Evolutionary conservation across 2,113 vertebrate genomes (phyloP).

Genomic region (Manacus vitellinus): DNA sequence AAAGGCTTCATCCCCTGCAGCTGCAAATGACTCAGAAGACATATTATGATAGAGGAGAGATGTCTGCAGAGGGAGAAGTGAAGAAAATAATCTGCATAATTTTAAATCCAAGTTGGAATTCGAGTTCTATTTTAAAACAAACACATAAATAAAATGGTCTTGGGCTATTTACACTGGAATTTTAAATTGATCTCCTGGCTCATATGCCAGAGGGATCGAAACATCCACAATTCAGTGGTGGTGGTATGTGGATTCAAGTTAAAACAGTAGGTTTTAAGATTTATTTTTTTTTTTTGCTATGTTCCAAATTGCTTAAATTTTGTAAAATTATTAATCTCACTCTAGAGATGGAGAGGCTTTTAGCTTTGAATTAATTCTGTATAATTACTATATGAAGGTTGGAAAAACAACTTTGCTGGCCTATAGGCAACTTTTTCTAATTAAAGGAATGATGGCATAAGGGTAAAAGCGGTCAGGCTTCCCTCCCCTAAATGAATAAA

Average conservation of each 20-base stretch:
- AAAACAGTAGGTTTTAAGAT: neutral
- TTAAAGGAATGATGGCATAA: neutral
- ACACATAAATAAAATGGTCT: neutral
- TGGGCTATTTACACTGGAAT: neutral
- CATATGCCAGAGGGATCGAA: neutral
- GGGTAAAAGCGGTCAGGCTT: neutral
- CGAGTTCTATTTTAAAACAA: neutral
- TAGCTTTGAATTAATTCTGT: neutral
- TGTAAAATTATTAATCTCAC: neutral
- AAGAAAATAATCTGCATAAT: neutral
- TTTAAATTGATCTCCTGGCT: constrained; percentile 22
- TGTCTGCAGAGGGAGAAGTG: neutral
- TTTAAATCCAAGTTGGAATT: constrained; percentile 12
- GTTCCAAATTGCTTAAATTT: neutral
- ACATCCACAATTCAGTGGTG: neutral
- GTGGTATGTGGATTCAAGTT: neutral
- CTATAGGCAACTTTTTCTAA: neutral
- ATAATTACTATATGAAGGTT: neutral
- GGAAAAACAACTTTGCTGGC: neutral
- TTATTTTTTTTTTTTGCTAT: neutral
- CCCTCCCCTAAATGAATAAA: neutral
- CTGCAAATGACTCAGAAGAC: constrained; percentile 4
- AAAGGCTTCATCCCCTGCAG: neutral
- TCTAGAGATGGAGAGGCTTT: neutral
- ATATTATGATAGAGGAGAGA: neutral